These are phyloP conservation scores for Eupithecia tripunctaria DNA, from an alignment of 2,888 invertebrate species.

Conservation along the genomic window DNA sequence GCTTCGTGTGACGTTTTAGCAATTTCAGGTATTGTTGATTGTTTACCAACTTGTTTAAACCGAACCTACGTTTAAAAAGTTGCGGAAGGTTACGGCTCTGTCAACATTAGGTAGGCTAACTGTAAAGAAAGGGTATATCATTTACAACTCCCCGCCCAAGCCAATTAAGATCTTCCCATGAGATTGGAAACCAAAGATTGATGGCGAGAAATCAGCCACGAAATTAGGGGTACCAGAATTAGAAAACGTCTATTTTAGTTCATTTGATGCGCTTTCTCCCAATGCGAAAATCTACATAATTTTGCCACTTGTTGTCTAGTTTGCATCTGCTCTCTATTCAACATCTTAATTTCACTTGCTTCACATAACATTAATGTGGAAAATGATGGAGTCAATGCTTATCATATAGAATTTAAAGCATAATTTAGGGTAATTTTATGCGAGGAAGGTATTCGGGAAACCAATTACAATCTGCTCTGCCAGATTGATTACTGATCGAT, in stretches of 20 bases:
- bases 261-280: slow-evolving; percentile 39
- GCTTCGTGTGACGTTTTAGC: not conserved
- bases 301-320: slow-evolving; percentile 26
- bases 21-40: too few species aligned
- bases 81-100: not conserved
- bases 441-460: not conserved
- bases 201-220: slow-evolving; percentile 18
- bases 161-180: not conserved
- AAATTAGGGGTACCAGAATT: slow-evolving; percentile 17
- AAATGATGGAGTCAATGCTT: not conserved
- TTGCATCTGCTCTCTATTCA: slow-evolving; percentile 29
- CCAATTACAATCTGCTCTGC: not conserved
- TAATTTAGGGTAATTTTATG: not conserved
- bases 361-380: slow-evolving; percentile 4
- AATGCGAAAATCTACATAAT: slow-evolving; percentile 38
- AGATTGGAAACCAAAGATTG: slow-evolving; percentile 7
- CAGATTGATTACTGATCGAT: not conserved
- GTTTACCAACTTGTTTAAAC: not conserved
- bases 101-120: not conserved
- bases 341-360: slow-evolving; percentile 23
- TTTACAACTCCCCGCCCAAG: slow-evolving; percentile 2
- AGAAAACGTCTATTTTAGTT: slow-evolving; percentile 35
- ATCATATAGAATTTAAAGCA: not conserved
- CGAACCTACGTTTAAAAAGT: not conserved
- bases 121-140: not conserved